Conservation (phyloP, 2,113 vertebrate species). For the Cervus canadensis region DNA sequence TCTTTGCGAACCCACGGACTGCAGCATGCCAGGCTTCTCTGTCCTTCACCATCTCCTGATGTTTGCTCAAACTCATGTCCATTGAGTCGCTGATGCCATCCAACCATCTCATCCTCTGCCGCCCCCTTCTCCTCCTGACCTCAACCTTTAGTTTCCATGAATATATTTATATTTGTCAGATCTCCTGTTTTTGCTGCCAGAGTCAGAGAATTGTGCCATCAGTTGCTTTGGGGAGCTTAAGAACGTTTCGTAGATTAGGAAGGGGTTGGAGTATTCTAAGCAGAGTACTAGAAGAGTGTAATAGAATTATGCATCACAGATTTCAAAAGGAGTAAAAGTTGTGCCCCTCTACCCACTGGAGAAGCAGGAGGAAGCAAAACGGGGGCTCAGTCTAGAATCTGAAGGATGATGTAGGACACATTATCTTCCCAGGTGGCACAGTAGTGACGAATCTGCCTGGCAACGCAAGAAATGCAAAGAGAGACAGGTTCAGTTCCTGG, state of each 20-base stretch:
- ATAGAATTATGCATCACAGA: not conserved
- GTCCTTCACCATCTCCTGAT: accelerated
- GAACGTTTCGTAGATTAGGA: not conserved
- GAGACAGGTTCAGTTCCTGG: not conserved
- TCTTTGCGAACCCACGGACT: not conserved
- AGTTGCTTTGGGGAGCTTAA: not conserved
- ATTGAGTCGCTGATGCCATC: not conserved
- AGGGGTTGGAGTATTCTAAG: not conserved
- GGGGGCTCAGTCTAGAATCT: not conserved
- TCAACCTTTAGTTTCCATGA: not conserved
- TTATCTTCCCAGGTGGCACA: not conserved
- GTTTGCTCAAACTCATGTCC: not conserved
- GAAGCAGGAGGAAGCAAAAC: not conserved
- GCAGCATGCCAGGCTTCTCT: not conserved
- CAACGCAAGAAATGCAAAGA: not conserved
- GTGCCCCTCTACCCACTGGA: not conserved
- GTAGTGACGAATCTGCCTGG: not conserved
- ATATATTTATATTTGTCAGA: not conserved
- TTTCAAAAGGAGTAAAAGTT: not conserved
- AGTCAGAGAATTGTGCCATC: not conserved
- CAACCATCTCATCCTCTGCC: not conserved
- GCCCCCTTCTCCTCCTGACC: not conserved
- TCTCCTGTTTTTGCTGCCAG: not conserved
- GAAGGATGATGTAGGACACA: not conserved
- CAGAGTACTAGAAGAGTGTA: not conserved